These are phyloP conservation scores for Taeniopygia guttata DNA, from an alignment of 2,797 vertebrate species.

Conservation along the genomic window DNA sequence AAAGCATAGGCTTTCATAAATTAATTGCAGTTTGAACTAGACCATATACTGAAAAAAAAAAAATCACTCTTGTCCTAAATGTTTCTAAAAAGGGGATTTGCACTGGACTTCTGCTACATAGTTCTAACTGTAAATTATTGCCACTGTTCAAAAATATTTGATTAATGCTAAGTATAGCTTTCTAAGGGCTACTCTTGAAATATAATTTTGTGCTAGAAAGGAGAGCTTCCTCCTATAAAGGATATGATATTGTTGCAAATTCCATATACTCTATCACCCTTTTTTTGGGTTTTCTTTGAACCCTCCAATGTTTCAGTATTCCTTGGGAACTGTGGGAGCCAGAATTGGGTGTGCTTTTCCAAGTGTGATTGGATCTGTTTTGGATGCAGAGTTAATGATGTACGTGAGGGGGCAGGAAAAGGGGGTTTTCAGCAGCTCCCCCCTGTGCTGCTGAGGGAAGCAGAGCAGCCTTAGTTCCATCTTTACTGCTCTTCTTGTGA, in stretches of 20 bases:
- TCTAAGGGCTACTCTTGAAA: background rate
- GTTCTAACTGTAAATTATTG: background rate
- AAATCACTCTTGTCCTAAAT: background rate
- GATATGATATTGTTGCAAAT: background rate
- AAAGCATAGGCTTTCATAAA: background rate
- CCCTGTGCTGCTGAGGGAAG: background rate
- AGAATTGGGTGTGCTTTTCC: background rate
- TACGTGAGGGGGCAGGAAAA: background rate
- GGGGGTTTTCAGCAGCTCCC: background rate
- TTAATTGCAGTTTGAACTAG: conserved; percentile 6
- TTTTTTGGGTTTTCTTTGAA: background rate
- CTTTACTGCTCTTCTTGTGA: background rate
- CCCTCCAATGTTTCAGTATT: background rate
- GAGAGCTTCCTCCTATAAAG: background rate
- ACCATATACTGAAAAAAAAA: background rate
- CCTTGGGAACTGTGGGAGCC: background rate
- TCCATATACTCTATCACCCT: background rate
- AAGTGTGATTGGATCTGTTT: background rate
- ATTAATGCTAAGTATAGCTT: background rate
- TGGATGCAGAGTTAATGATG: background rate
- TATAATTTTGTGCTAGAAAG: background rate
- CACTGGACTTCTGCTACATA: background rate
- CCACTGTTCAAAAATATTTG: background rate
- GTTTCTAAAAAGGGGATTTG: background rate
- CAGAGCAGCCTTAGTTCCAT: background rate